phyloP scores from a whole-genome alignment of 2,113 vertebrate genomes.

The Misgurnus anguillicaudatus region DNA sequence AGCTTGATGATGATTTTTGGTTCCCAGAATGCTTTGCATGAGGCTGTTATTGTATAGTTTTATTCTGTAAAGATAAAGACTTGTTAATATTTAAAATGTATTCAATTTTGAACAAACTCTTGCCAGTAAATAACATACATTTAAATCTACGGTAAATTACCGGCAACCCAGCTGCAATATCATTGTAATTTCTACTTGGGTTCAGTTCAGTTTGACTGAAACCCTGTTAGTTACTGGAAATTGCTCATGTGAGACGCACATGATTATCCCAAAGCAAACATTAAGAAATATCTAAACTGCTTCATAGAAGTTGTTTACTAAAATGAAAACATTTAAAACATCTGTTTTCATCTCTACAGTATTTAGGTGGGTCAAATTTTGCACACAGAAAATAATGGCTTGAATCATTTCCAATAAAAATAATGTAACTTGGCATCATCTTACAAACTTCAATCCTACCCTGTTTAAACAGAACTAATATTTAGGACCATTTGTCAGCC shows the following conservation, averaged over 20 bases:
- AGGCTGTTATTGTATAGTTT: too few species aligned
- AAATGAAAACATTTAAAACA: not conserved
- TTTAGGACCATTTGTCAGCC: not conserved
- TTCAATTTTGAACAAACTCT: too few species aligned
- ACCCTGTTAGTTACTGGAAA: not conserved
- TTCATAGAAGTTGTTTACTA: not conserved
- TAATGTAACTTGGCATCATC: not conserved
- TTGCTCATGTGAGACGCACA: not conserved
- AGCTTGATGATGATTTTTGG: too few species aligned
- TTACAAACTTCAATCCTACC: not conserved
- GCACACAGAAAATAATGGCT: not conserved
- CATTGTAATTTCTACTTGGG: too few species aligned
- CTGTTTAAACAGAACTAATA: constrained; percentile 33
- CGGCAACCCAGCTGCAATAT: too few species aligned
- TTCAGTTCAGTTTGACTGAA: too few species aligned
- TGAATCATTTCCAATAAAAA: constrained; percentile 16
- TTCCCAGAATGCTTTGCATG: too few species aligned
- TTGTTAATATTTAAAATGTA: too few species aligned
- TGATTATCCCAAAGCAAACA: too few species aligned
- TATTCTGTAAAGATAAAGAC: too few species aligned
- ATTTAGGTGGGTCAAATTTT: not conserved
- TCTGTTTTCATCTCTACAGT: not conserved
- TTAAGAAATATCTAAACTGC: not conserved
- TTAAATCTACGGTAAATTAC: too few species aligned
- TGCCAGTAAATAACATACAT: too few species aligned